Evolutionary conservation across 2,888 invertebrate genomes (phyloP).

Genomic region (Latrodectus elegans): DNA sequence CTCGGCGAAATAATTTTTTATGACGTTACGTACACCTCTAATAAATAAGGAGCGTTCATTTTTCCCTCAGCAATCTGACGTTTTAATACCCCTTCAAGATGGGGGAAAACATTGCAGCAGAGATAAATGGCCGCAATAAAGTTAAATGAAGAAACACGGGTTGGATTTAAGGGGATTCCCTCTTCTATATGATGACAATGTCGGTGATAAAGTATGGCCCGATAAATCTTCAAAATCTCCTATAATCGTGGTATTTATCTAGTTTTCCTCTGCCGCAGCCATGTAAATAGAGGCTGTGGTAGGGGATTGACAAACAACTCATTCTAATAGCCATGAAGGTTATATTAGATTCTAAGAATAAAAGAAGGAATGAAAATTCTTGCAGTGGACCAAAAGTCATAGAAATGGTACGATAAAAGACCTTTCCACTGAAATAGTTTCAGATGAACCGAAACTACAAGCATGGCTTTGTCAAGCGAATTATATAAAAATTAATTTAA

Average conservation of each 20-base stretch:
- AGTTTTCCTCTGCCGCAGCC: slow-evolving; percentile 33
- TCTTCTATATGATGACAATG: slow-evolving; percentile 67
- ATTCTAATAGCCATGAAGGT: neutral
- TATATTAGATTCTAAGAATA: too few relatives aligned
- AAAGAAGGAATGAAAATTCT: too few relatives aligned
- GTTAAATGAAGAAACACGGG: slow-evolving; percentile 68
- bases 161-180: slow-evolving; percentile 60
- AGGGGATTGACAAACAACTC: slow-evolving; percentile 5
- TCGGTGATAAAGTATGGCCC: slow-evolving; percentile 61
- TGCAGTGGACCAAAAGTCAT: too few relatives aligned
- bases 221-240: slow-evolving; percentile 64
- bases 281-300: slow-evolving; percentile 28
- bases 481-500: too few relatives aligned
- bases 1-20: slow-evolving; percentile 61
- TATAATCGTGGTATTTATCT: slow-evolving; percentile 64
- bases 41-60: slow-evolving; percentile 63
- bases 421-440: too few relatives aligned
- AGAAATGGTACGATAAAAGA: too few relatives aligned
- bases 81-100: slow-evolving; percentile 64
- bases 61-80: slow-evolving; percentile 33
- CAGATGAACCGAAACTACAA: too few relatives aligned
- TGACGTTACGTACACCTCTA: slow-evolving; percentile 45
- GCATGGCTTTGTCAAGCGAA: too few relatives aligned
- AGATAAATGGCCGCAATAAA: slow-evolving; percentile 67
- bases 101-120: slow-evolving; percentile 31